These are phyloP conservation scores for Holothuria leucospilota DNA, from an alignment of 53 echinoderm and acorn worm genomes.

Conservation along the genomic window DNA sequence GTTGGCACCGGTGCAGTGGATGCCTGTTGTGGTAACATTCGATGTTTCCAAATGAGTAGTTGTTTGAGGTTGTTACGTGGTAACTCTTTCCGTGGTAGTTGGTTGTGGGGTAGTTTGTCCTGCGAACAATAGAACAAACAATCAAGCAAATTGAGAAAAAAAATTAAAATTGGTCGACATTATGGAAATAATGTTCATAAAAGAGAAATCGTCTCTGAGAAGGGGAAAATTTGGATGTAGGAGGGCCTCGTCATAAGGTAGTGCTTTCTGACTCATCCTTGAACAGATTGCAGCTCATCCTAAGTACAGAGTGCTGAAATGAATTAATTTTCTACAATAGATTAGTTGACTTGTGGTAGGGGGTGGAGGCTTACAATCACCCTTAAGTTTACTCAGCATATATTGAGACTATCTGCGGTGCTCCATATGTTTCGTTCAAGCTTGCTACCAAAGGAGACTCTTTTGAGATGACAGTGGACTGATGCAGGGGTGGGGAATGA, in stretches of 20 bases:
- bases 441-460: too few species aligned
- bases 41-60: background rate
- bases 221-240: background rate
- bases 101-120: background rate
- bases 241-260: slow-evolving; percentile 8
- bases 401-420: too few species aligned
- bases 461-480: too few species aligned
- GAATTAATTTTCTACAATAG: too few species aligned
- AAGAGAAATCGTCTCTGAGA: background rate
- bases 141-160: too few species aligned
- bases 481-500: too few species aligned
- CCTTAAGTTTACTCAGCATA: too few species aligned
- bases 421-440: too few species aligned
- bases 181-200: background rate
- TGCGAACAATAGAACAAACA: too few species aligned
- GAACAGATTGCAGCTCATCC: background rate
- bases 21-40: background rate
- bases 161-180: background rate
- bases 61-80: background rate
- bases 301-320: slow-evolving; percentile 21
- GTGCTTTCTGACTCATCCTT: background rate
- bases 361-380: too few species aligned
- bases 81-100: background rate
- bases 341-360: too few species aligned
- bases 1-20: background rate